phyloP scores from a whole-genome alignment of 1,140 invertebrate genomes.

The Gonatopus flavifemur region DNA sequence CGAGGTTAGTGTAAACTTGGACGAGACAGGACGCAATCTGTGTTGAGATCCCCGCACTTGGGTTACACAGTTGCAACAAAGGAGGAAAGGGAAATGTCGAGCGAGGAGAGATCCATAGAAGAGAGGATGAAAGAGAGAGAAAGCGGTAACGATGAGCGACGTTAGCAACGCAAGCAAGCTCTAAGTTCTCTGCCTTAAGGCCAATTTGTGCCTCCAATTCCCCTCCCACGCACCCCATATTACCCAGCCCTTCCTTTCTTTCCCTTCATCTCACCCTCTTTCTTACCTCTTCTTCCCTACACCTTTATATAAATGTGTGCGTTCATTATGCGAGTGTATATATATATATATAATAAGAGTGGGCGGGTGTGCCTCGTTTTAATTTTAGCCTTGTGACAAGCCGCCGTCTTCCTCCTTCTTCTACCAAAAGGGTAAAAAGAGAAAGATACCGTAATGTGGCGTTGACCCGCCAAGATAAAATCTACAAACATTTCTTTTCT shows the following conservation, averaged over 20 bases:
- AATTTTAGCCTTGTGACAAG: slow-evolving; percentile 50
- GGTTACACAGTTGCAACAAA: too few species aligned
- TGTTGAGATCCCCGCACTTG: too few species aligned
- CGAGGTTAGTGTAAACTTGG: too few species aligned
- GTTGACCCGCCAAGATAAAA: slow-evolving; percentile 48
- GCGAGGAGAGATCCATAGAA: slow-evolving; percentile 16
- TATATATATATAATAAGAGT: too few species aligned
- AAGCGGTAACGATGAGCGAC: slow-evolving; percentile 1
- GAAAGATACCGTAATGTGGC: slow-evolving; percentile 25
- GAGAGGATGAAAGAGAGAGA: neutral
- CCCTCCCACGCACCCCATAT: too few species aligned
- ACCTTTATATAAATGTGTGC: too few species aligned
- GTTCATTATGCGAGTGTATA: slow-evolving; percentile 9
- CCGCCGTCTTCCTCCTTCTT: too few species aligned
- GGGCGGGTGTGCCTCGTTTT: slow-evolving; percentile 42
- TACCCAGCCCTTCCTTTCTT: too few species aligned
- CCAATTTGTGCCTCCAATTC: slow-evolving; percentile 10
- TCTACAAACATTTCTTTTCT: slow-evolving; percentile 45
- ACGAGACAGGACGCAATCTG: slow-evolving; percentile 14
- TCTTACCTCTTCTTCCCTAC: too few species aligned
- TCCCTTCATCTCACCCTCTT: too few species aligned
- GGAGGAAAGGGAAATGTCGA: slow-evolving; percentile 7
- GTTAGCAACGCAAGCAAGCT: slow-evolving; percentile 2
- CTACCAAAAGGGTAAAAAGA: slow-evolving; percentile 20
- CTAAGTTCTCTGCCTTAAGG: slow-evolving; percentile 15